Conservation (phyloP, 2,888 invertebrate species). For the Pandemis corylana region DNA sequence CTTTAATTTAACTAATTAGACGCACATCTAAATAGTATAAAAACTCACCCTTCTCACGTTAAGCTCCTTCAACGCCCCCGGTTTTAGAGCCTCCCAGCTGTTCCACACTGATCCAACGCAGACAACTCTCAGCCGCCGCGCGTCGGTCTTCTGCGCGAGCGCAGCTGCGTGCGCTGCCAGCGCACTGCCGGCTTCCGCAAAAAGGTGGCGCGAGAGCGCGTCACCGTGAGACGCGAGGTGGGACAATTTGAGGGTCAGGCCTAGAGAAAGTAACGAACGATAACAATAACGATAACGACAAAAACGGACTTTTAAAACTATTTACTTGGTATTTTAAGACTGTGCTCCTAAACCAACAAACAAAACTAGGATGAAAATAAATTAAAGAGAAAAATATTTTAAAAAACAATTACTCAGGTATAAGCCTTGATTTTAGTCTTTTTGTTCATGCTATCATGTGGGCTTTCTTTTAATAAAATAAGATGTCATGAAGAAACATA, state of each 20-base stretch:
- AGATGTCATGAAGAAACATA: too few relatives aligned
- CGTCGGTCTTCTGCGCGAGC: slow-evolving; percentile 85
- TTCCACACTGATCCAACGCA: slow-evolving; percentile 98
- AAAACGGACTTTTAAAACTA: neutral
- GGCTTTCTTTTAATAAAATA: too few relatives aligned
- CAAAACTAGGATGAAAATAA: too few relatives aligned
- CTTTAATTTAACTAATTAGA: neutral
- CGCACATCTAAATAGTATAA: neutral
- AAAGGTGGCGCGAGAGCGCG: slow-evolving; percentile 82
- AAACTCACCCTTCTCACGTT: slow-evolving; percentile 68
- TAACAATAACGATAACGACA: neutral
- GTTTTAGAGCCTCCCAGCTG: slow-evolving; percentile 93
- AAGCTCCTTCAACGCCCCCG: slow-evolving; percentile 87
- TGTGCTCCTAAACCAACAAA: too few relatives aligned
- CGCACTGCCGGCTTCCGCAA: slow-evolving; percentile 70
- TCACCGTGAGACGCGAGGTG: slow-evolving; percentile 89
- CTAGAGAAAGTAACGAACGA: slow-evolving; percentile 62
- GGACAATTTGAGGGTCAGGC: slow-evolving; percentile 90
- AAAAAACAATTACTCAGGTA: too few relatives aligned
- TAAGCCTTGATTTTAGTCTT: too few relatives aligned
- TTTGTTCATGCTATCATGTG: too few relatives aligned
- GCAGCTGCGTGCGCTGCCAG: slow-evolving; percentile 89
- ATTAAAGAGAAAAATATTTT: too few relatives aligned
- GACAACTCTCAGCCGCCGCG: slow-evolving; percentile 87
- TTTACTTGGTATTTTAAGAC: too few relatives aligned